phyloP scores from a whole-genome alignment of 1,140 invertebrate species.

The Procambarus virginalis region DNA sequence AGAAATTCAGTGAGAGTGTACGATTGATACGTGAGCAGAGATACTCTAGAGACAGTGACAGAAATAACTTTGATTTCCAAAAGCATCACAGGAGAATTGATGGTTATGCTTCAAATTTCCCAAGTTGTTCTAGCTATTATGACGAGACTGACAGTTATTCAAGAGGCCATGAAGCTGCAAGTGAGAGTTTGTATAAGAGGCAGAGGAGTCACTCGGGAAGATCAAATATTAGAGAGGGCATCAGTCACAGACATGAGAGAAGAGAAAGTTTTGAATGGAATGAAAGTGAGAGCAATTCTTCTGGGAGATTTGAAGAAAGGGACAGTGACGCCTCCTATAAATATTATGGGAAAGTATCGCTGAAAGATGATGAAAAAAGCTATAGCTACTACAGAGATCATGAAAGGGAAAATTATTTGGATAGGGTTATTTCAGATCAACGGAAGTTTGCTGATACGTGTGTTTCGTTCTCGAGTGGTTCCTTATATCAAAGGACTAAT shows the following conservation, averaged over 20 bases:
- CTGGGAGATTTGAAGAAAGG: background rate
- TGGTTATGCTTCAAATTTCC: no score
- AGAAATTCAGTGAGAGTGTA: background rate
- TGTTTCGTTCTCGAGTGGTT: background rate
- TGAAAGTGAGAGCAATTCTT: background rate
- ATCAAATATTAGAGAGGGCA: background rate
- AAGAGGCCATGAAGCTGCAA: no score
- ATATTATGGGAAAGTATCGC: background rate
- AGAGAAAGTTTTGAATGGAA: constrained; percentile 5
- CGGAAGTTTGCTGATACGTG: constrained; percentile 1
- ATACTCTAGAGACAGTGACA: background rate
- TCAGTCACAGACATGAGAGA: background rate
- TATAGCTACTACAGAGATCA: background rate
- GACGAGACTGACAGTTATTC: background rate
- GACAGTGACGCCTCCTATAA: background rate
- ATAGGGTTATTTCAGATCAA: background rate
- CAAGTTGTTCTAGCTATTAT: background rate
- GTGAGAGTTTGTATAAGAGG: background rate
- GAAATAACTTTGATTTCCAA: background rate
- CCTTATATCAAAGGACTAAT: background rate
- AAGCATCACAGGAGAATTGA: no score
- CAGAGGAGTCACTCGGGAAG: background rate
- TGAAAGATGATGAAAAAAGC: background rate
- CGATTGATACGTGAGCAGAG: background rate
- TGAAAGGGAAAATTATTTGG: background rate